phyloP scores from a whole-genome alignment of 2,113 vertebrate genomes.

The Sander vitreus region DNA sequence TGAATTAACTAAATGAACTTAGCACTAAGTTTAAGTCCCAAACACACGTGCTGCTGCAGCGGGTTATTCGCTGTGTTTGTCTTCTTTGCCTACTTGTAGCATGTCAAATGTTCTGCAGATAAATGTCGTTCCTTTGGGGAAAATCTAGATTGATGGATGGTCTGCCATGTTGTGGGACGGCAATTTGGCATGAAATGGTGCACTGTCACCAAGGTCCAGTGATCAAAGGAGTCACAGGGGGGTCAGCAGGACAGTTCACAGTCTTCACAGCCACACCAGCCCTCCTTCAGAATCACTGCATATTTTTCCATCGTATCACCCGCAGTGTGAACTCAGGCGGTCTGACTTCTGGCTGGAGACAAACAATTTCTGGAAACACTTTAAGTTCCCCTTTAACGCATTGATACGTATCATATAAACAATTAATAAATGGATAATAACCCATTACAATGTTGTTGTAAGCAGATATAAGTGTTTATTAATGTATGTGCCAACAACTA shows the following conservation, averaged over 20 bases:
- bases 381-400: background rate
- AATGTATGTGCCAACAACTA: background rate
- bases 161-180: conserved; percentile 59
- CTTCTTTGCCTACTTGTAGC: background rate
- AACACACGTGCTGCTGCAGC: background rate
- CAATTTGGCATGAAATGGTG: conserved; percentile 64
- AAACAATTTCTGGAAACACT: background rate
- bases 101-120: conserved; percentile 27
- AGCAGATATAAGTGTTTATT: background rate
- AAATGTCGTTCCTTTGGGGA: conserved; percentile 27
- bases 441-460: background rate
- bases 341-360: conserved; percentile 5
- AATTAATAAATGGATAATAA: background rate
- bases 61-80: background rate
- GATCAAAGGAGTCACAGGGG: conserved; percentile 73
- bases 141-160: conserved; percentile 67
- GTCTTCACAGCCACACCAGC: conserved; percentile 48
- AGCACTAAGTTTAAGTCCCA: background rate
- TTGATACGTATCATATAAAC: background rate
- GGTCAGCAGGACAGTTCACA: conserved; percentile 67
- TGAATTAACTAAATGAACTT: background rate
- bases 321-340: conserved; percentile 27
- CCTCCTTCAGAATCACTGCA: conserved; percentile 35
- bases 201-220: conserved; percentile 65
- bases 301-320: conserved; percentile 28